These are phyloP conservation scores for Phataginus tricuspis DNA, from an alignment of 2,797 vertebrate genomes.

Conservation along the genomic window DNA sequence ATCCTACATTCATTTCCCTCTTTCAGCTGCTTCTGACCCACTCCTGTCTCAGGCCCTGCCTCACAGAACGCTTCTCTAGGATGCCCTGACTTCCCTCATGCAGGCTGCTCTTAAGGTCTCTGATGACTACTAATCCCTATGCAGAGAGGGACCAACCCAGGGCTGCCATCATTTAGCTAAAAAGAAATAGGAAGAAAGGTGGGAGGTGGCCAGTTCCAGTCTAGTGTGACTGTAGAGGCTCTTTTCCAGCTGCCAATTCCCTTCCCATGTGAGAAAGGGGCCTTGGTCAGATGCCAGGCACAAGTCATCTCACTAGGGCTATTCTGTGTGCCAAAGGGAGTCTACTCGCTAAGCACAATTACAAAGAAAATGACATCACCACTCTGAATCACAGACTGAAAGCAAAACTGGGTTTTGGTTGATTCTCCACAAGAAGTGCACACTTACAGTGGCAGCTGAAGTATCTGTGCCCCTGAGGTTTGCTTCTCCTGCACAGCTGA, in stretches of 20 bases:
- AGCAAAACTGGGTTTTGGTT: slow-evolving; percentile 60
- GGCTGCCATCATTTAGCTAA: background rate
- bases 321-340: slow-evolving; percentile 63
- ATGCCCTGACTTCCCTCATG: background rate
- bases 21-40: background rate
- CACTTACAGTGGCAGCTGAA: background rate
- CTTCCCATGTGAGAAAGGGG: slow-evolving; percentile 42
- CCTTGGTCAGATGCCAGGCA: slow-evolving; percentile 45
- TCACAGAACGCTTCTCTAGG: background rate
- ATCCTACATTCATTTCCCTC: background rate
- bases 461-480: slow-evolving; percentile 12
- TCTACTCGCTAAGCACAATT: slow-evolving; percentile 50
- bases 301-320: slow-evolving; percentile 56
- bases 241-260: slow-evolving; percentile 45
- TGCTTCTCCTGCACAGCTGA: background rate
- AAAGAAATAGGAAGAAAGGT: slow-evolving; percentile 51
- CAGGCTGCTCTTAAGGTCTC: slow-evolving; percentile 20
- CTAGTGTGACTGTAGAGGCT: background rate
- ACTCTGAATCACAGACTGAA: slow-evolving; percentile 68
- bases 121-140: slow-evolving; percentile 50
- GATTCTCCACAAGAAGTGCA: slow-evolving; percentile 61
- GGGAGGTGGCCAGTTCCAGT: slow-evolving; percentile 47
- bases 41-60: background rate
- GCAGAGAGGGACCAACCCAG: slow-evolving; percentile 4
- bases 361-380: slow-evolving; percentile 74